Conservation (phyloP, 2,888 invertebrate genomes). For the Autographa gamma region DNA sequence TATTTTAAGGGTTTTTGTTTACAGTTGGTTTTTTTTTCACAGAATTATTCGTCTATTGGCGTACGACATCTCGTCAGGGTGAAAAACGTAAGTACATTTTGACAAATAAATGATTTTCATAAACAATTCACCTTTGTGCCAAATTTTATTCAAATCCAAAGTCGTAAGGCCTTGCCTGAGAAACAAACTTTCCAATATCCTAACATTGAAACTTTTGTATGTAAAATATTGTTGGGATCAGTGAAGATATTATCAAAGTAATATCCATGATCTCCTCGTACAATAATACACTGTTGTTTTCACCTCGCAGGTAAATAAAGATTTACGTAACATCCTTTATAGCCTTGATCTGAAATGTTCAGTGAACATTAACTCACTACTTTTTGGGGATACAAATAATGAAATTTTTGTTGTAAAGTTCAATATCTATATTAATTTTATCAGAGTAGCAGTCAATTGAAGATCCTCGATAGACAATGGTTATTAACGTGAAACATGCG, state of each 20-base stretch:
- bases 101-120: too few species aligned
- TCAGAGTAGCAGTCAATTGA: too few species aligned
- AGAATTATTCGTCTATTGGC: neutral
- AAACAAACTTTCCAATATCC: conserved; percentile 3
- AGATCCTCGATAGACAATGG: neutral
- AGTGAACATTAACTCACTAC: too few species aligned
- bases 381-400: too few species aligned
- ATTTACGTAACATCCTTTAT: neutral
- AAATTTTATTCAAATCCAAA: conserved; percentile 5
- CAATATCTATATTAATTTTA: too few species aligned
- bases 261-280: neutral
- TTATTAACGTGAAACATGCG: neutral
- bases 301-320: neutral
- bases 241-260: conserved; percentile 6
- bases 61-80: too few species aligned
- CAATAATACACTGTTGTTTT: neutral
- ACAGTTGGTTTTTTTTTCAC: neutral
- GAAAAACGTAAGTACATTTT: too few species aligned
- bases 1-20: too few species aligned
- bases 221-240: conserved; percentile 5
- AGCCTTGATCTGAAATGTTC: neutral
- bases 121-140: neutral
- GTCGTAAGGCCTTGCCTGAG: neutral
- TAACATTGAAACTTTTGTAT: neutral
- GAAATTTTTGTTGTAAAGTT: too few species aligned